Conservation (phyloP, 2,888 invertebrate genomes). For the Leptothorax acervorum region DNA sequence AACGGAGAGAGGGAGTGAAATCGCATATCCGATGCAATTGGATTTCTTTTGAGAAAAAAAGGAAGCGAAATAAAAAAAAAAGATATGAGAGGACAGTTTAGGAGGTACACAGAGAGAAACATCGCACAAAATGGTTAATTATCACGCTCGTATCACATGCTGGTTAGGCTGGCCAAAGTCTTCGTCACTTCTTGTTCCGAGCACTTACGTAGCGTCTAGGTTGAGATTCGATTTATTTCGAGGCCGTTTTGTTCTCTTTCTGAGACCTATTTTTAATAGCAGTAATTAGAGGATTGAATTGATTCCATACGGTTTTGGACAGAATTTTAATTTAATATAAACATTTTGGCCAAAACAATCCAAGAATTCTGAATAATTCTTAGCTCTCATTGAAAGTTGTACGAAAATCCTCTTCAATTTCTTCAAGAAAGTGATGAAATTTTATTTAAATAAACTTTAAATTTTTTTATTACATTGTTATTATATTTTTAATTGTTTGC, state of each 20-base stretch:
- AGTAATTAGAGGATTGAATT: neutral
- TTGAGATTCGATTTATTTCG: conserved; percentile 16
- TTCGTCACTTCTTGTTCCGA: conserved; percentile 60
- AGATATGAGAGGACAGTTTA: neutral
- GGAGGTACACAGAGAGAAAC: conserved; percentile 33
- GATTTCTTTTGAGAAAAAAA: neutral
- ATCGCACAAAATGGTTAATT: conserved; percentile 59
- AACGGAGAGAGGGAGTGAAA: neutral
- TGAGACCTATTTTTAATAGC: neutral
- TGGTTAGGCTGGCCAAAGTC: conserved; percentile 67
- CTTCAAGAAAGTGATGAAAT: neutral
- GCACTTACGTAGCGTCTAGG: neutral
- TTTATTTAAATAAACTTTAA: neutral
- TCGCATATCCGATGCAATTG: neutral
- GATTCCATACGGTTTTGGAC: neutral
- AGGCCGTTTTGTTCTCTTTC: neutral
- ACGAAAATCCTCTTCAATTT: neutral
- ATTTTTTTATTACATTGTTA: neutral
- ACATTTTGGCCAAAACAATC: neutral
- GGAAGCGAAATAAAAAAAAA: neutral
- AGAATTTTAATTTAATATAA: neutral
- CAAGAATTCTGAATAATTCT: neutral
- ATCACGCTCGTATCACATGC: conserved; percentile 73
- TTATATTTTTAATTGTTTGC: neutral
- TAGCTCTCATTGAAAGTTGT: neutral